Percentiles rank a stretch among this genome's conserved stretches.
phyloP scores from a whole-genome alignment of 2,888 invertebrate genomes.

The Mesorhabditis spiculigera region DNA sequence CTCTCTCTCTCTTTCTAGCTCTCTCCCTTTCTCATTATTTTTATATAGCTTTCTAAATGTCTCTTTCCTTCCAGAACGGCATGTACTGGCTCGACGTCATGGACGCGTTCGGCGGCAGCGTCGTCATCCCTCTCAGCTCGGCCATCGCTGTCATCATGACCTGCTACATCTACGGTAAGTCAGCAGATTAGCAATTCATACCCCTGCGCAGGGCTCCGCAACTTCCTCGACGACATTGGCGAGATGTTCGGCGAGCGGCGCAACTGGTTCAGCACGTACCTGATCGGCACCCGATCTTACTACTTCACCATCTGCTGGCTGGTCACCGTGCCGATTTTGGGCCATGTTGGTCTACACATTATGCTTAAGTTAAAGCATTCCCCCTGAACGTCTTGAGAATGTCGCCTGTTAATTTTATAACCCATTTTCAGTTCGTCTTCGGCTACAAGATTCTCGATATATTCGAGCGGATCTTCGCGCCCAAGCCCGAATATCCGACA shows the following conservation, averaged over 20 bases:
- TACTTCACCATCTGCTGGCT: neutral
- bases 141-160: neutral
- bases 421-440: conserved; percentile 4
- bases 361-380: too few species aligned
- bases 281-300: neutral
- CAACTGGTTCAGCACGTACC: neutral
- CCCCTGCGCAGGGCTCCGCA: neutral
- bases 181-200: neutral
- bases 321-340: neutral
- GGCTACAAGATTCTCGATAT: neutral
- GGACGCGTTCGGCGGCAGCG: neutral
- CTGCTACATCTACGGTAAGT: conserved; percentile 2
- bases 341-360: neutral
- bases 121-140: neutral
- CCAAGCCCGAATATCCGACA: neutral
- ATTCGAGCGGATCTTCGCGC: neutral
- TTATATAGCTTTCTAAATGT: too few species aligned
- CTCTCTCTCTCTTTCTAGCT: too few species aligned
- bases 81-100: too few species aligned
- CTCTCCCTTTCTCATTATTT: too few species aligned
- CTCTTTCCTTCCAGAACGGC: too few species aligned
- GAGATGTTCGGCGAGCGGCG: neutral
- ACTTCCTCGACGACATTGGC: neutral
- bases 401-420: neutral
- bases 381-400: too few species aligned